phyloP scores from a whole-genome alignment of 2,888 invertebrate species.

The Pyralis farinalis region DNA sequence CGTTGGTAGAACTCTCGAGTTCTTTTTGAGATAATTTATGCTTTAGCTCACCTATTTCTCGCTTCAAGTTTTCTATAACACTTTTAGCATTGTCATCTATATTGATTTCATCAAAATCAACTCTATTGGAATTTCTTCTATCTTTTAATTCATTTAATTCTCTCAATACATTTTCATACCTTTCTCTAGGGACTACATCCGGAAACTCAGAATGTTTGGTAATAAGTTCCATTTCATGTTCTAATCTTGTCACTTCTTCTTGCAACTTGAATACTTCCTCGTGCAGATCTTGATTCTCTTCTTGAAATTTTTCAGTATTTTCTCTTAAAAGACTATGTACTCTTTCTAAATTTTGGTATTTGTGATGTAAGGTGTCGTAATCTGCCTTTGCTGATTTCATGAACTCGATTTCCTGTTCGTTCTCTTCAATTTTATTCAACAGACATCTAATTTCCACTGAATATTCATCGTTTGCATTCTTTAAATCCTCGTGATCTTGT shows the following conservation, averaged over 20 bases:
- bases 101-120: constrained; percentile 64
- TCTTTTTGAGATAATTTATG: constrained; percentile 57
- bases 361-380: constrained; percentile 63
- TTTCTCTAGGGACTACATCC: constrained; percentile 53
- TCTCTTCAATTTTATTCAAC: constrained; percentile 59
- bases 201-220: constrained; percentile 45
- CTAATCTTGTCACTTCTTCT: constrained; percentile 67
- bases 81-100: constrained; percentile 75
- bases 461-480: constrained; percentile 66
- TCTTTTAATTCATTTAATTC: constrained; percentile 55
- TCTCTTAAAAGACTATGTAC: constrained; percentile 63
- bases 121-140: constrained; percentile 45
- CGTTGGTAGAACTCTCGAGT: constrained; percentile 27
- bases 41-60: constrained; percentile 65
- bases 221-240: constrained; percentile 64
- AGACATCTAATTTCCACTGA: constrained; percentile 63
- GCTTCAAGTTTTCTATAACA: constrained; percentile 71
- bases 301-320: constrained; percentile 74
- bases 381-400: constrained; percentile 44
- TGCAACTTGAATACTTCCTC: constrained; percentile 74
- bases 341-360: constrained; percentile 71
- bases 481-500: constrained; percentile 68
- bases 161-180: constrained; percentile 55
- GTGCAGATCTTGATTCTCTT: constrained; percentile 75
- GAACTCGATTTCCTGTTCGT: constrained; percentile 60